Conservation (phyloP, 2,888 invertebrate genomes). For the Dryocosmus kuriphilus region DNA sequence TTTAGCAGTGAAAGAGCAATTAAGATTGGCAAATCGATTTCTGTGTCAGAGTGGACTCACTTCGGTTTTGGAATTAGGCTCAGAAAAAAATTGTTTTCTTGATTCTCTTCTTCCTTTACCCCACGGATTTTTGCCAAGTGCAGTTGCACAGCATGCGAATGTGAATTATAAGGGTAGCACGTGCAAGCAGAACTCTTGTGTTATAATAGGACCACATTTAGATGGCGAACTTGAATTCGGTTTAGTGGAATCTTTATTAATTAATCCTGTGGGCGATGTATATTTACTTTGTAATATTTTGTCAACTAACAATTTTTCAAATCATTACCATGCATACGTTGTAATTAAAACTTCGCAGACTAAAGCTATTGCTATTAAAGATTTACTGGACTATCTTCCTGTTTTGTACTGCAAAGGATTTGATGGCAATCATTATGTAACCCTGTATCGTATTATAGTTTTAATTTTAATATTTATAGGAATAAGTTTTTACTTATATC, state of each 20-base stretch:
- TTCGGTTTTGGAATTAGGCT: no score
- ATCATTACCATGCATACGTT: conserved; percentile 4
- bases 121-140: no score
- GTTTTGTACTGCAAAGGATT: no score
- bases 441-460: no score
- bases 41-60: no score
- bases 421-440: no score
- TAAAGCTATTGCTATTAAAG: conserved; percentile 5
- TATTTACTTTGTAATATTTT: neutral
- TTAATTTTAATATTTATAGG: no score
- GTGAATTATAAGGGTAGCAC: neutral
- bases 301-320: neutral
- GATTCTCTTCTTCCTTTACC: neutral
- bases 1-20: neutral
- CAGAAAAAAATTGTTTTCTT: neutral
- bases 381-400: no score
- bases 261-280: no score
- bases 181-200: neutral
- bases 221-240: neutral
- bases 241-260: neutral
- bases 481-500: no score
- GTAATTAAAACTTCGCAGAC: conserved; percentile 38
- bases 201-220: neutral
- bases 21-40: neutral
- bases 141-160: neutral